A percentile compares a stretch with the other conserved stretches of the same genome.
phyloP scores from a whole-genome alignment of 2,113 vertebrate genomes.

The Dipodomys spectabilis region DNA sequence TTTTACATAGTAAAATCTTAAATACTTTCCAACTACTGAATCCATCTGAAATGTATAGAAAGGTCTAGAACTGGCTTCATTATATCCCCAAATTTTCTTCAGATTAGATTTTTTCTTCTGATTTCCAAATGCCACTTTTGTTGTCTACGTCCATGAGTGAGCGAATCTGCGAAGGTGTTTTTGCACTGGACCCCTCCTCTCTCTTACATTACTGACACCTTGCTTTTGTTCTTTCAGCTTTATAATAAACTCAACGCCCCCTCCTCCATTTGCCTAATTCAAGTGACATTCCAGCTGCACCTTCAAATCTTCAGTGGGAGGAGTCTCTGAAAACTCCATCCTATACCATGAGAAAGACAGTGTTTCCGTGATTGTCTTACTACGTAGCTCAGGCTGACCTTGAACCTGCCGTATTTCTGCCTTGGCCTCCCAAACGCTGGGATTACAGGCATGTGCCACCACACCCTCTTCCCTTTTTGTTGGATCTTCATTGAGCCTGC shows the following conservation, averaged over 20 bases:
- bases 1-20: constrained; percentile 36
- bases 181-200: neutral
- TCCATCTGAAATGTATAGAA: neutral
- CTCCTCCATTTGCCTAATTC: neutral
- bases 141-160: rapidly evolving
- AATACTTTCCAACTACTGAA: neutral
- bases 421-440: neutral
- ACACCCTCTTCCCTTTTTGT: neutral
- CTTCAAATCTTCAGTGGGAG: neutral
- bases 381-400: neutral
- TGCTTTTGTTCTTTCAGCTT: neutral
- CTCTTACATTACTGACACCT: neutral
- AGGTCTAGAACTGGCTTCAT: neutral
- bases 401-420: neutral
- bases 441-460: neutral
- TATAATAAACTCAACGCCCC: no score
- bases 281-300: neutral
- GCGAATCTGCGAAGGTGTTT: neutral
- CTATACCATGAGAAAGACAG: neutral
- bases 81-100: neutral
- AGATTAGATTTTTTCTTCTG: neutral
- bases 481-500: rapidly evolving
- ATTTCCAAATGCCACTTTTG: neutral
- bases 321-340: neutral
- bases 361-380: neutral